Conservation (phyloP, 2,113 vertebrate genomes). For the Xenopus tropicalis region DNA sequence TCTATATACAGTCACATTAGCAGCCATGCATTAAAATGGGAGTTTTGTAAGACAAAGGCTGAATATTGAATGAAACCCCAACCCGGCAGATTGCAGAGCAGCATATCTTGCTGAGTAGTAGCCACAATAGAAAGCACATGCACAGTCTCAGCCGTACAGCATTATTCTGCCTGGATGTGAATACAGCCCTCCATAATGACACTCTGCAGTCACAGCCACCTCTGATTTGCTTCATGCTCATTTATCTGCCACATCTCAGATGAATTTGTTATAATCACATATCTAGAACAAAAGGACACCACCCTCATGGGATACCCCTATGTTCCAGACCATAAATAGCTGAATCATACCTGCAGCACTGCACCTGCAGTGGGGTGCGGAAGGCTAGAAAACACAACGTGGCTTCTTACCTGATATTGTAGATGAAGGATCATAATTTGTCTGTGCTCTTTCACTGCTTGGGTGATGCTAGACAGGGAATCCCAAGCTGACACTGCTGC, state of each 20-base stretch:
- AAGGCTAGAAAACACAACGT: background rate
- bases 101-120: background rate
- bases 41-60: background rate
- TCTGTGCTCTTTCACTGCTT: background rate
- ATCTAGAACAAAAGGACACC: constrained; percentile 8
- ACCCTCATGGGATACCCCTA: background rate
- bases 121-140: background rate
- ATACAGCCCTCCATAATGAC: background rate
- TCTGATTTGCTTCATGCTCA: background rate
- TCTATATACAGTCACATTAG: too few species aligned
- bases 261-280: background rate
- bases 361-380: background rate
- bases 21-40: too few species aligned
- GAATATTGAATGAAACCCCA: background rate
- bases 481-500: constrained; percentile 25
- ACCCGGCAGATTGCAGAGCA: background rate
- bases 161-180: background rate
- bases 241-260: background rate
- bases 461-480: background rate
- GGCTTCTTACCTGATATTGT: constrained; percentile 52
- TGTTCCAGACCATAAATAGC: background rate
- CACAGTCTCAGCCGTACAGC: background rate
- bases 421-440: constrained; percentile 48
- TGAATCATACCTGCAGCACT: background rate
- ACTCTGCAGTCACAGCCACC: too few species aligned